Percentiles rank a stretch among this genome's conserved stretches.
phyloP scores from a whole-genome alignment of 30 jellyfish, hydroid and myxozoan species.

The Rhopilema esculentum region DNA sequence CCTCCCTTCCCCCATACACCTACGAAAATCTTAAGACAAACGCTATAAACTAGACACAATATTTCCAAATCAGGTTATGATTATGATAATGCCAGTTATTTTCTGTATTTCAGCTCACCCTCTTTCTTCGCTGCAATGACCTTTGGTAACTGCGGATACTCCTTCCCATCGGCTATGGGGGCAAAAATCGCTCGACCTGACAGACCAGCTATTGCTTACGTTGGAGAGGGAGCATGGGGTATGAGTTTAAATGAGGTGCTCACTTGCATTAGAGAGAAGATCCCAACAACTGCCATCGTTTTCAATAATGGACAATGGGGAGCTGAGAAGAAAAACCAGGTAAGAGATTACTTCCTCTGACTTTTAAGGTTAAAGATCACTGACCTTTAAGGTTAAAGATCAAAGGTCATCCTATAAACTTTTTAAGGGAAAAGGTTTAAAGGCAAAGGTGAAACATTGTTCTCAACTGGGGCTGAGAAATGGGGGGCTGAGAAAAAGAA shows the following conservation, averaged over 20 bases:
- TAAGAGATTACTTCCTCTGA: neutral
- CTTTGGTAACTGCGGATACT: constrained; percentile 84
- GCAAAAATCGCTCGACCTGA: constrained; percentile 85
- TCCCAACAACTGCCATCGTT: constrained; percentile 86
- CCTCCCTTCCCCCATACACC: no score
- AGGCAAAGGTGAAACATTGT: no score
- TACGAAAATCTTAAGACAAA: neutral
- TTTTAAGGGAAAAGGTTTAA: no score
- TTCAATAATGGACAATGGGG: constrained; percentile 90
- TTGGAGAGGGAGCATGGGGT: constrained; percentile 98
- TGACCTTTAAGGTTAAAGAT: neutral
- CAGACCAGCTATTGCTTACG: constrained; percentile 89
- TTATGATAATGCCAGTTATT: neutral
- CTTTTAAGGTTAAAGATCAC: neutral
- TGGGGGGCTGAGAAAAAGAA: constrained; percentile 93
- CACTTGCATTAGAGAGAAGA: constrained; percentile 78
- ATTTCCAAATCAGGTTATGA: neutral
- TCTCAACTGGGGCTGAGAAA: no score
- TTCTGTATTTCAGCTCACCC: constrained; percentile 47
- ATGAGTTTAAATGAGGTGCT: constrained; percentile 79
- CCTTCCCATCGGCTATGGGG: constrained; percentile 88
- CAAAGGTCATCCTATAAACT: neutral
- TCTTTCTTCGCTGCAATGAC: constrained; percentile 91
- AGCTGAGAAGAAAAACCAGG: constrained; percentile 91
- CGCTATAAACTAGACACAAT: no score